Base-by-base conservation (phyloP, 2,888 invertebrate genomes). In the Cosmia pyralina region DNA sequence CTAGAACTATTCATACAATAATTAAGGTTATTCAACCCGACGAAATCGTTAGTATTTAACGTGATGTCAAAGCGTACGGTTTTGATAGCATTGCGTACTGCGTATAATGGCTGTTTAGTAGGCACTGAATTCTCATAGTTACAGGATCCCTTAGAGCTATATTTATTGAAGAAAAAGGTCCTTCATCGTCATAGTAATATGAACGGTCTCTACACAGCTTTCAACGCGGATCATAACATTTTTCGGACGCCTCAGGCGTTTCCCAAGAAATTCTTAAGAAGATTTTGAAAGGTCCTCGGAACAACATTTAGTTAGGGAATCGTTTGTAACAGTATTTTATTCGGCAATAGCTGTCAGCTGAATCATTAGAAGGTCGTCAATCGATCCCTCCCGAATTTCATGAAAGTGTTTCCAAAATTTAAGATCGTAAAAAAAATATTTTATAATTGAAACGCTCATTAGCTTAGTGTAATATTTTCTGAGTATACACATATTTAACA, bases 361-460 rank as follows among this genome's bases (percentile, higher is more conserved):
- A 62, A 74, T 79, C 64, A 77, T 76, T 72, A 74, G 60, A 63
- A 69, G 38, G 57, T 73, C 69, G 64, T 75, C 71, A 74, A 82
- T 85, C 72, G 85, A 71, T 59, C 63, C 55, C 41, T 63, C n/a
- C 17, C 44, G 65, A 74, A 70, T 65, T 38, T 65, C 50, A 64
- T 69, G 52, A 71, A 69, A 73, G 68, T 76, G 41, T 69, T 67
- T 58, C 34, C n/a, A 55, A 28, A 71, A 58, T 71, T 19, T 17
- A 34, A 22, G 10, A 52, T 59, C 38, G 38, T 64, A 59, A 70
- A 75, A 73, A 63, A 41, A 19, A 48, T 59, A n/a, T 28, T 70
- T 28, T 67, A 59, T 6, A 77, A 81, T 72, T 71, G 48, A 71
- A 85, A 83, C 77, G 82, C 80, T 83, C 84, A 85, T 86, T 85